Conservation (phyloP, 2,888 invertebrate genomes). For the Drosophila pegasa region DNA sequence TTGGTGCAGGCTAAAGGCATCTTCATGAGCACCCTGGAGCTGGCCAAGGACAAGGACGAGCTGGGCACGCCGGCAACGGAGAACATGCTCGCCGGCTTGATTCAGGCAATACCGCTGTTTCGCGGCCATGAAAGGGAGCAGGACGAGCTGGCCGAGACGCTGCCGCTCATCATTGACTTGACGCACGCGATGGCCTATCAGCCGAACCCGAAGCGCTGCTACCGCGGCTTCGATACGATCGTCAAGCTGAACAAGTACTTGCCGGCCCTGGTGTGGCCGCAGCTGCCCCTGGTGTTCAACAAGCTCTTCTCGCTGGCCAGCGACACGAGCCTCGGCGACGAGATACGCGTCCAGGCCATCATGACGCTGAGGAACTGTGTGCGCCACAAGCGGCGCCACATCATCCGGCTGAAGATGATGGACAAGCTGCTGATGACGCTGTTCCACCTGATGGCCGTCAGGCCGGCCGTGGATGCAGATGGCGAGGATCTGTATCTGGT, state of each 20-base stretch:
- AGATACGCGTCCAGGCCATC: slow-evolving; percentile 6
- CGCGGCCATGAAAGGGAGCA: neutral
- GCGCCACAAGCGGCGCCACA: neutral
- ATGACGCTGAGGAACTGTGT: neutral
- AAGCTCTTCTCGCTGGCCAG: neutral
- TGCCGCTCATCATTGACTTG: slow-evolving; percentile 1
- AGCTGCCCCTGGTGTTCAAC: neutral
- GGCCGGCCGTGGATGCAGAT: neutral
- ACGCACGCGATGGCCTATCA: neutral
- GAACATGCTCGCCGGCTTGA: neutral
- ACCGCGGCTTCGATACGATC: slow-evolving; percentile 8
- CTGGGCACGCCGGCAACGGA: neutral
- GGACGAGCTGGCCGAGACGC: neutral
- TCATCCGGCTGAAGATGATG: slow-evolving; percentile 11
- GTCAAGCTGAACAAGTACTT: slow-evolving; percentile 2
- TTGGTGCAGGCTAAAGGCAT: neutral
- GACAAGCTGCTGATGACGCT: slow-evolving; percentile 15
- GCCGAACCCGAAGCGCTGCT: slow-evolving; percentile 13
- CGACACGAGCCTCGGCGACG: neutral
- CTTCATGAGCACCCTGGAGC: neutral
- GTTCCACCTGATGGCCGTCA: neutral
- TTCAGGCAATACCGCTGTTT: slow-evolving; percentile 2
- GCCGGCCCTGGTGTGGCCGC: slow-evolving; percentile 5
- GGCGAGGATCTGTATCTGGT: slow-evolving; percentile 7
- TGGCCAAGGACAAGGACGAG: neutral